Conservation (phyloP, 2,113 vertebrate genomes). For the Archocentrus centrarchus region DNA sequence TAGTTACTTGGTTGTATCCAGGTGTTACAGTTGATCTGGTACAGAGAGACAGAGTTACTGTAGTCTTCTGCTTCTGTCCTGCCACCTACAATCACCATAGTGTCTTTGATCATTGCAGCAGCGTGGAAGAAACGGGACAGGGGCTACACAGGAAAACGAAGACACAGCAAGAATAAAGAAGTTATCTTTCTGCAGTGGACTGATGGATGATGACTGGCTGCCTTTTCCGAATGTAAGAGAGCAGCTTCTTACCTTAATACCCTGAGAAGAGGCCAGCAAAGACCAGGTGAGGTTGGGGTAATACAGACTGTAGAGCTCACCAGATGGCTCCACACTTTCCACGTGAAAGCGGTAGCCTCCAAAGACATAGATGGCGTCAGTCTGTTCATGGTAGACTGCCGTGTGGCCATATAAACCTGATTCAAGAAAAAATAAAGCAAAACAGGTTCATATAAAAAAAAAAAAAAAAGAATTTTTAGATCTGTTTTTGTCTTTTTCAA, state of each 20-base stretch:
- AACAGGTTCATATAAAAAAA: background rate
- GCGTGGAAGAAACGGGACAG: constrained; percentile 89
- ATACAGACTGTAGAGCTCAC: constrained; percentile 90
- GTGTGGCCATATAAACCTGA: constrained; percentile 92
- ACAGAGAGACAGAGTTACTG: constrained; percentile 88
- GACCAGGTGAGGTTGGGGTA: constrained; percentile 93
- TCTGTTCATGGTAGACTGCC: constrained; percentile 89
- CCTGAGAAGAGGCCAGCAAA: constrained; percentile 88
- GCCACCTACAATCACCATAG: constrained; percentile 91
- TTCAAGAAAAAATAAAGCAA: background rate
- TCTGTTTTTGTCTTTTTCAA: background rate
- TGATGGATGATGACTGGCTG: background rate
- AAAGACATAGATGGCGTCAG: constrained; percentile 90
- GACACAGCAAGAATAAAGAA: background rate
- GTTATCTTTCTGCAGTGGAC: background rate
- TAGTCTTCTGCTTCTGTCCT: constrained; percentile 88
- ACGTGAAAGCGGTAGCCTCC: constrained; percentile 93
- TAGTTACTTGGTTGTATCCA: constrained; percentile 86
- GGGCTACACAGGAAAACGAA: constrained; percentile 76
- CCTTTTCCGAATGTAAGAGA: background rate
- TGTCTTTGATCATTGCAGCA: constrained; percentile 87
- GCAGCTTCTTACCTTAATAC: constrained; percentile 84
- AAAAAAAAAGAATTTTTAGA: background rate
- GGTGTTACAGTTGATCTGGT: constrained; percentile 92
- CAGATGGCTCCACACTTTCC: constrained; percentile 89